These are phyloP conservation scores for Drosophila yakuba DNA, from an alignment of 1,140 invertebrate species.

Conservation along the genomic window DNA sequence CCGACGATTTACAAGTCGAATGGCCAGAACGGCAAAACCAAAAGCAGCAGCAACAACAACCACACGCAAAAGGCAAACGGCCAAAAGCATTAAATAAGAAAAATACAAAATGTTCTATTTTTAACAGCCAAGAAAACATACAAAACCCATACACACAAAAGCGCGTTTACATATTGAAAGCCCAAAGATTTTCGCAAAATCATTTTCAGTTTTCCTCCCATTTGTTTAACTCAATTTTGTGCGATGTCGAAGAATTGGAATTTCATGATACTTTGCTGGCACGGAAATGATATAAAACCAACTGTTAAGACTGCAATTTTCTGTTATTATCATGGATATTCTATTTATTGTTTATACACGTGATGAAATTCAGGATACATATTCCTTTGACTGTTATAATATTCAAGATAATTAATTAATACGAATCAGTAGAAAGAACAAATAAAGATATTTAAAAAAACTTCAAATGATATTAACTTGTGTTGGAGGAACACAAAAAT, in stretches of 20 bases:
- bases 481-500: no score
- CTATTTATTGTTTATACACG: no score
- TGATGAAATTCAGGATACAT: no score
- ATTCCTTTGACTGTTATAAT: no score
- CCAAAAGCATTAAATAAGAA: constrained; percentile 78
- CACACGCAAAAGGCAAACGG: constrained; percentile 33
- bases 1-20: constrained; percentile 82
- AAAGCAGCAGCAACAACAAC: constrained; percentile 13
- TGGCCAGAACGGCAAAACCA: constrained; percentile 38
- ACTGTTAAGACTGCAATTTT: neutral
- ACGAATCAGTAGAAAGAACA: no score
- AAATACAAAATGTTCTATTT: constrained; percentile 80
- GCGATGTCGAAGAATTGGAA: constrained; percentile 26
- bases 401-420: no score
- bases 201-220: constrained; percentile 66
- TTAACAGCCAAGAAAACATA: constrained; percentile 79
- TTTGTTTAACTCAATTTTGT: constrained; percentile 49
- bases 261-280: constrained; percentile 15
- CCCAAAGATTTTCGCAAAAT: constrained; percentile 75
- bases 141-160: constrained; percentile 48
- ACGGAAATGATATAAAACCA: constrained; percentile 18
- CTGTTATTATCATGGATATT: neutral
- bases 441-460: no score
- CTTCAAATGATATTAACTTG: no score
- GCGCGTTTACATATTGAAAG: constrained; percentile 33